Conservation (phyloP, 2,888 invertebrate species). For the Pterostichus niger region DNA sequence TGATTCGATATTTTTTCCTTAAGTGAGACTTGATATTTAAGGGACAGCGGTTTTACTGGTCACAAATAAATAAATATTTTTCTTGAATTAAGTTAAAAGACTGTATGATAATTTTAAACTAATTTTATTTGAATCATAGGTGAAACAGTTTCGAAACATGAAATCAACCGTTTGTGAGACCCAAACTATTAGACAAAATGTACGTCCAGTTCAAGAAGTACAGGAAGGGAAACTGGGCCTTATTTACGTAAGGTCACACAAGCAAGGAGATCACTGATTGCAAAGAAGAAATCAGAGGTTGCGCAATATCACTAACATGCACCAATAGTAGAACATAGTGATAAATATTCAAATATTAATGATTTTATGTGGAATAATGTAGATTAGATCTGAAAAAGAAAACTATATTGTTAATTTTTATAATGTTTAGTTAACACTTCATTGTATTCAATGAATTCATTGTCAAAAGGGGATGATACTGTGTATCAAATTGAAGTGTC, state of each 20-base stretch:
- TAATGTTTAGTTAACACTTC: constrained; percentile 22
- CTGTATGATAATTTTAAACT: background rate
- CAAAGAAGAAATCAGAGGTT: constrained; percentile 13
- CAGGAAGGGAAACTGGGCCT: constrained; percentile 74
- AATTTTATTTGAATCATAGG: constrained; percentile 69
- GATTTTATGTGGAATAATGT: constrained; percentile 17
- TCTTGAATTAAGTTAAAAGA: background rate
- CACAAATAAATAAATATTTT: too few species aligned
- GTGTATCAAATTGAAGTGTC: constrained; percentile 38
- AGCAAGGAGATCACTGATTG: constrained; percentile 70
- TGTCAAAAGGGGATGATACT: constrained; percentile 22
- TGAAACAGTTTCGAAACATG: constrained; percentile 74
- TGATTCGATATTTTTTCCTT: too few species aligned
- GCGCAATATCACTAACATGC: constrained; percentile 28
- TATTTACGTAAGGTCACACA: constrained; percentile 75
- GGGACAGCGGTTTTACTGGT: too few species aligned
- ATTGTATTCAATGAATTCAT: constrained; percentile 46
- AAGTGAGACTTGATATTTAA: too few species aligned
- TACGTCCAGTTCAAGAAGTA: constrained; percentile 74
- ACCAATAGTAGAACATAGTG: constrained; percentile 23
- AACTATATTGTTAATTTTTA: constrained; percentile 31
- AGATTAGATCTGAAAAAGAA: constrained; percentile 30
- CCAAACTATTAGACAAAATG: constrained; percentile 75
- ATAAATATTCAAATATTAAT: constrained; percentile 11
- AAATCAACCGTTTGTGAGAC: constrained; percentile 75